Conservation (phyloP, 2,113 vertebrate genomes). For the Atractosteus spatula region DNA sequence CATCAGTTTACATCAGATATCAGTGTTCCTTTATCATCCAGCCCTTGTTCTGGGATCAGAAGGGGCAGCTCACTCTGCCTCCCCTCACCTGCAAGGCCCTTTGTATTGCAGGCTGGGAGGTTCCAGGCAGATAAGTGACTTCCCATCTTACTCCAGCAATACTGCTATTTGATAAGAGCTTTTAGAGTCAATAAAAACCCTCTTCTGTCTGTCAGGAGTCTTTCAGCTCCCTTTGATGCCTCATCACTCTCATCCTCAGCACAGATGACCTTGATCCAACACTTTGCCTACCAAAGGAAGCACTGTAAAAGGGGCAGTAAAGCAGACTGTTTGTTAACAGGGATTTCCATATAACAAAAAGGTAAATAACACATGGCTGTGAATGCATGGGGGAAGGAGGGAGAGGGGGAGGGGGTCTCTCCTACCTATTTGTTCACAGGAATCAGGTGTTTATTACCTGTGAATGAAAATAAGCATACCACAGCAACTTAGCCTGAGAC, state of each 20-base stretch:
- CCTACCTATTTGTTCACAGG: constrained; percentile 1
- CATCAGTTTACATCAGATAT: constrained; percentile 50
- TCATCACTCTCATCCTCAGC: constrained; percentile 47
- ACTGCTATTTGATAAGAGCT: constrained; percentile 47
- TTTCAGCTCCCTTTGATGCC: constrained; percentile 48
- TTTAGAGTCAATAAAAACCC: constrained; percentile 36
- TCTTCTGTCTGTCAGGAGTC: constrained; percentile 36
- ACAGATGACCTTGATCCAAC: constrained; percentile 59
- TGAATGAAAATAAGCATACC: not conserved
- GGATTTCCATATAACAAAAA: constrained; percentile 47
- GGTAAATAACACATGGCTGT: constrained; percentile 55
- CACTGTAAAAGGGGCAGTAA: constrained; percentile 50
- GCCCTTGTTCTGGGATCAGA: constrained; percentile 37
- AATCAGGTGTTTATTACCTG: not conserved
- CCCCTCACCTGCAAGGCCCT: constrained; percentile 26
- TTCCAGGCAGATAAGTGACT: constrained; percentile 50
- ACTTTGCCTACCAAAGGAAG: constrained; percentile 23
- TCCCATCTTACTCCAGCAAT: constrained; percentile 30
- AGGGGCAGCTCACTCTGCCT: constrained; percentile 44
- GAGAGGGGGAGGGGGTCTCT: not conserved
- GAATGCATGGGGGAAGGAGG: constrained; percentile 29
- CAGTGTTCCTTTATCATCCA: constrained; percentile 45
- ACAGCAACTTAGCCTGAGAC: not conserved
- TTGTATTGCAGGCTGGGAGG: constrained; percentile 24
- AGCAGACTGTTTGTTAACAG: constrained; percentile 46